A percentile compares a stretch with the other conserved stretches of the same genome.
Conservation (phyloP, 2,113 vertebrate species). For the Anseranas semipalmata region DNA sequence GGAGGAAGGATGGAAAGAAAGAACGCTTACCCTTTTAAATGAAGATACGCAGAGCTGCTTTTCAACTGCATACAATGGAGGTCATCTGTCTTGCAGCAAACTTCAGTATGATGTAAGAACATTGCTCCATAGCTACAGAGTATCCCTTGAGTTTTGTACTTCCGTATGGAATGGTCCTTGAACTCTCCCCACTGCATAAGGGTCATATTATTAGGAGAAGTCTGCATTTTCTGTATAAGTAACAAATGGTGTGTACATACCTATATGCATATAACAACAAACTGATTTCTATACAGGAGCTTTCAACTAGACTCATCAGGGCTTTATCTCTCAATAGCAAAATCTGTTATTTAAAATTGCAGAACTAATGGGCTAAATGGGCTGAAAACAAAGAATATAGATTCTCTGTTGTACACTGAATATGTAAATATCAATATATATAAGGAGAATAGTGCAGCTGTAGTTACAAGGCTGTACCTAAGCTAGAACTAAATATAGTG, state of each 20-base stretch:
- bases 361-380: neutral
- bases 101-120: neutral
- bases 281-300: neutral
- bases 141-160: neutral
- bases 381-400: too few relatives aligned
- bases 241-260: neutral
- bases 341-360: neutral
- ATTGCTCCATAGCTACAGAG: neutral
- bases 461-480: neutral
- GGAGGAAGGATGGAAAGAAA: neutral
- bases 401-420: neutral
- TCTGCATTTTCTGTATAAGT: neutral
- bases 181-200: neutral
- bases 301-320: neutral
- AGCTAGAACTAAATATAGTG: neutral
- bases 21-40: neutral
- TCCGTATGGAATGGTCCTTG: neutral
- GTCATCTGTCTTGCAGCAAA: neutral
- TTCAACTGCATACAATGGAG: neutral
- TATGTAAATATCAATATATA: accelerated
- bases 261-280: neutral
- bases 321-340: neutral
- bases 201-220: neutral
- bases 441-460: neutral
- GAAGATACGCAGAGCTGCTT: neutral